Base-by-base conservation (phyloP, 2,797 vertebrate species). In the Schizothorax lantsangensis region DNA sequence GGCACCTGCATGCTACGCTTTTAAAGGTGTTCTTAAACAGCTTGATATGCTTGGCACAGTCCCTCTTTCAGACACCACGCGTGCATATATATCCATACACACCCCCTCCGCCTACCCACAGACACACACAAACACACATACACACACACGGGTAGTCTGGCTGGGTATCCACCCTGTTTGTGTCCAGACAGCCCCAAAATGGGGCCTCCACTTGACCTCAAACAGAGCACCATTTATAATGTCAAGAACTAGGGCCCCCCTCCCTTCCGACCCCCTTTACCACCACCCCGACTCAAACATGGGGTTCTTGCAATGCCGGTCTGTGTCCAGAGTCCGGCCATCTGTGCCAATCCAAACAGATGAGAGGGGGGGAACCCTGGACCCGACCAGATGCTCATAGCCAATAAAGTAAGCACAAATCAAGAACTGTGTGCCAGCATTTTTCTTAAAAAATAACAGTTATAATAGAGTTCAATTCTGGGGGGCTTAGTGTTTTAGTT, bases 221-320 rank as follows among this genome's bases (percentile, higher is more conserved):
- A 94, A 95, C 94, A 95, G 92, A 93, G 92, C 86, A 62, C 90
- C 95, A 93, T 95, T 95, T 93, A 95, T 94, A 91, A 93, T 88
- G 92, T 92, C 92, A 93, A 90, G 90, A 88, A 88, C 75, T 80
- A 30, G 81, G 23, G 62, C 86, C 81, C 85, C 86, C 89, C 54
- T 90, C 78, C 79, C 45, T 73, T 83, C 71, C 88, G 40, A 83
- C 45, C 83, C 38, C 83, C 69, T 72, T 87, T 83, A 88, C 88
- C 85, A 78, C 88, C 79, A 87, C 91, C 92, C 81, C 26, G 91
- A 86, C 91, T 93, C 90, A 94, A 93, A 94, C 92, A 93, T 40
- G 82, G 93, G 92, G 91, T 91, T 92, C 87, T 90, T 93, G 88
- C 78, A 85, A 81, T 83, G 83, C 49, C 64, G 79, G 89, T 88